Percentiles rank a stretch among this genome's conserved stretches.
Evolutionary conservation across 1,140 invertebrate genomes (phyloP).

Genomic region (Plutomurus gul): DNA sequence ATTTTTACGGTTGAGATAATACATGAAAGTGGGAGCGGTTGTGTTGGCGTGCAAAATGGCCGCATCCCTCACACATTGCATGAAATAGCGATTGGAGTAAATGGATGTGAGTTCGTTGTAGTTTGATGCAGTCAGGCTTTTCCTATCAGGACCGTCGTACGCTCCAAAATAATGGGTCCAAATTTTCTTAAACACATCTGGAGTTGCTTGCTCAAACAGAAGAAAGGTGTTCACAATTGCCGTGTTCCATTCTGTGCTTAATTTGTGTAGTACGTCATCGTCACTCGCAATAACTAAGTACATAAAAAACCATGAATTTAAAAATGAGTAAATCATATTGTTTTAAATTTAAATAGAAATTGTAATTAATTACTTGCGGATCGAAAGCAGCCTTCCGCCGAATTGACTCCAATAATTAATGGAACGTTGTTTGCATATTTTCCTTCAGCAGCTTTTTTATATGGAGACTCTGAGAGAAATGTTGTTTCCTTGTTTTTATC

Average conservation of each 20-base stretch:
- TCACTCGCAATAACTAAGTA: constrained; percentile 24
- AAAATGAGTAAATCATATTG: neutral
- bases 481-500: neutral
- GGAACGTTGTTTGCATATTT: constrained; percentile 18
- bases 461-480: constrained; percentile 37
- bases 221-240: neutral
- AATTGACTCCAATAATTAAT: constrained; percentile 16
- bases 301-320: neutral
- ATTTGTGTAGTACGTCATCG: neutral
- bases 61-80: neutral
- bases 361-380: neutral
- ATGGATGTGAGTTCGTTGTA: constrained; percentile 32
- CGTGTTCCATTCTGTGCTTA: constrained; percentile 28
- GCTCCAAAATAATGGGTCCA: neutral
- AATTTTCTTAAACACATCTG: neutral
- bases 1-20: constrained; percentile 31
- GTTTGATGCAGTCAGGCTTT: neutral
- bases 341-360: neutral
- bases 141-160: neutral
- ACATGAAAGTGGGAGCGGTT: constrained; percentile 29
- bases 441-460: neutral
- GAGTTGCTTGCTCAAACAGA: neutral
- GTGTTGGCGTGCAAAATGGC: constrained; percentile 9
- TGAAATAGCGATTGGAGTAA: neutral
- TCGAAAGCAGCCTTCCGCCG: constrained; percentile 26